Conservation (phyloP, 2,797 vertebrate genomes). For the Enteromius viviparus region DNA sequence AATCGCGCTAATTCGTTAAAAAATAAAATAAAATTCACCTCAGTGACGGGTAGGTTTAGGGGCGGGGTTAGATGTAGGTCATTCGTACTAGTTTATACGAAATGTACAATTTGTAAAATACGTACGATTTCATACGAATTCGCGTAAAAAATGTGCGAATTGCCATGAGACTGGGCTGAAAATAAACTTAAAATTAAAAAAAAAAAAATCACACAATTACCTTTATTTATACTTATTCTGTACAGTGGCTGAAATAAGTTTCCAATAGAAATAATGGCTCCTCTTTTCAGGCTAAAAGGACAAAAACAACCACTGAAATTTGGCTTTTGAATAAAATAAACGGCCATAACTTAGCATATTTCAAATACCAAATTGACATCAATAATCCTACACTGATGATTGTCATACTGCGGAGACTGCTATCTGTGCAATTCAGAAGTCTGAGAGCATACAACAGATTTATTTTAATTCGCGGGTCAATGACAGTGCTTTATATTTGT, state of each 20-base stretch:
- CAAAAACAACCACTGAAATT: background rate
- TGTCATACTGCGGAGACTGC: slow-evolving; percentile 41
- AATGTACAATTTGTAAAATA: too few relatives aligned
- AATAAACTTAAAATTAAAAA: background rate
- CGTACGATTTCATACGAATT: too few relatives aligned
- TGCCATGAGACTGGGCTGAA: too few relatives aligned
- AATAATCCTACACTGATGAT: slow-evolving; percentile 18
- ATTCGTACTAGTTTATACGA: too few relatives aligned
- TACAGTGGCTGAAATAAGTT: background rate
- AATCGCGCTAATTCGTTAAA: too few relatives aligned
- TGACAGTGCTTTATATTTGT: slow-evolving; percentile 25
- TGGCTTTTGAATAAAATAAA: background rate
- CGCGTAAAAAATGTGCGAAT: too few relatives aligned
- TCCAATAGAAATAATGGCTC: background rate
- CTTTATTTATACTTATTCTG: background rate
- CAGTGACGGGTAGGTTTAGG: too few relatives aligned
- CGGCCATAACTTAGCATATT: background rate
- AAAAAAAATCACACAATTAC: background rate
- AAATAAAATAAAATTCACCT: too few relatives aligned
- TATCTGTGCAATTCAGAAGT: slow-evolving; percentile 22
- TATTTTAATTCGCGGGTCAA: slow-evolving; percentile 7
- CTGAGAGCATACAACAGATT: slow-evolving; percentile 39
- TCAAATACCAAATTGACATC: background rate
- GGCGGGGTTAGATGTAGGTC: too few relatives aligned
- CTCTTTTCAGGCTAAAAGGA: background rate